These are phyloP conservation scores for Eleginops maclovinus DNA, from an alignment of 2,113 vertebrate genomes.

Conservation along the genomic window DNA sequence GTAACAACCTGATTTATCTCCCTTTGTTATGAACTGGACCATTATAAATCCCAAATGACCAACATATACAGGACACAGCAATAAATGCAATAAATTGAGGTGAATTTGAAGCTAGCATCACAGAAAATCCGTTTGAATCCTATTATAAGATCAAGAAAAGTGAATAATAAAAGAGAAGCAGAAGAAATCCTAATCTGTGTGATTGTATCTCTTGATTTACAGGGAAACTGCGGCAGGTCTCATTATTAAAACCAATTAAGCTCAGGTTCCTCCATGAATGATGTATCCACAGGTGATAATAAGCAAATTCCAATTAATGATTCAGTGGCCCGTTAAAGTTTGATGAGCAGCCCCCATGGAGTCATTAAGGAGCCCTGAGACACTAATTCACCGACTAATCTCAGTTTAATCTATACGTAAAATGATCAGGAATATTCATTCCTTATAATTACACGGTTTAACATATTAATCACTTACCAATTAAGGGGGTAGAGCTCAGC, in stretches of 20 bases:
- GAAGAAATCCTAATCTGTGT: neutral
- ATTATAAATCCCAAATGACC: too few relatives aligned
- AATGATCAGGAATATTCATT: slow-evolving; percentile 58
- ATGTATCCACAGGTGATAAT: slow-evolving; percentile 79
- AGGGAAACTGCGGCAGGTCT: slow-evolving; percentile 13
- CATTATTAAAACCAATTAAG: slow-evolving; percentile 42
- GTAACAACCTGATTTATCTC: too few relatives aligned
- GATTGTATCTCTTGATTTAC: slow-evolving; percentile 16
- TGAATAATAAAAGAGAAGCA: neutral
- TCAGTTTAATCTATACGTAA: slow-evolving; percentile 62
- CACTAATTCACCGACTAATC: slow-evolving; percentile 70
- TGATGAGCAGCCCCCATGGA: slow-evolving; percentile 64
- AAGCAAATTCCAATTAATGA: slow-evolving; percentile 78
- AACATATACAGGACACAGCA: too few relatives aligned
- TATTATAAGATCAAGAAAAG: too few relatives aligned
- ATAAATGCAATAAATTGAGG: too few relatives aligned
- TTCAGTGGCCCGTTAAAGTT: slow-evolving; percentile 75
- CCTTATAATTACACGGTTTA: slow-evolving; percentile 61
- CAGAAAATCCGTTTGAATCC: too few relatives aligned
- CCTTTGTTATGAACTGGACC: too few relatives aligned
- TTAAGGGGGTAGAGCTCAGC: slow-evolving; percentile 47
- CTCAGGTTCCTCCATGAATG: slow-evolving; percentile 53
- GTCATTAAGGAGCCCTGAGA: slow-evolving; percentile 65
- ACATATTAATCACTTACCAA: slow-evolving; percentile 66
- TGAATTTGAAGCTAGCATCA: too few relatives aligned